Percentiles rank a stretch among this genome's conserved stretches.
These are phyloP conservation scores for Melanostoma scalare DNA, from an alignment of 2,888 invertebrate genomes.

Conservation along the genomic window DNA sequence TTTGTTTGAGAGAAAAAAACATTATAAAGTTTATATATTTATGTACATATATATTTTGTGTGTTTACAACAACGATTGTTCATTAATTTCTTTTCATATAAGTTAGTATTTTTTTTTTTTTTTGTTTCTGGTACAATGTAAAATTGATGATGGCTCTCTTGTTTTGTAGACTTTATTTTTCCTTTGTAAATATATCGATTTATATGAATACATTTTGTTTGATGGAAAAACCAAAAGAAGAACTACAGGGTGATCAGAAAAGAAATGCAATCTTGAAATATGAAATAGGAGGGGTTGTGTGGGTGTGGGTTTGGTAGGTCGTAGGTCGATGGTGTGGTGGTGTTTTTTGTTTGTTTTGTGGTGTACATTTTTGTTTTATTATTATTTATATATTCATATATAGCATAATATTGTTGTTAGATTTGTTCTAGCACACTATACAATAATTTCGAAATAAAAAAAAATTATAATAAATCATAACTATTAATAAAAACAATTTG, in stretches of 20 bases:
- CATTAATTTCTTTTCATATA: slow-evolving; percentile 64
- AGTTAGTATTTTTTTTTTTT: slow-evolving; percentile 65
- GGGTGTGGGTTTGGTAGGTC: slow-evolving; percentile 51
- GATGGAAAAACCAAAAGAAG: not conserved
- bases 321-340: slow-evolving; percentile 19
- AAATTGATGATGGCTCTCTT: slow-evolving; percentile 61
- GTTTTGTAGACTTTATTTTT: slow-evolving; percentile 55
- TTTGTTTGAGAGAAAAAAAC: slow-evolving; percentile 61
- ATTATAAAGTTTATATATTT: slow-evolving; percentile 42
- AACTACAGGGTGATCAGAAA: slow-evolving; percentile 14
- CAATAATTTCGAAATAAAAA: slow-evolving; percentile 43
- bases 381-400: slow-evolving; percentile 21
- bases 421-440: slow-evolving; percentile 52
- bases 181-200: slow-evolving; percentile 72
- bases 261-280: slow-evolving; percentile 21
- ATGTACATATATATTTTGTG: slow-evolving; percentile 55
- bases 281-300: slow-evolving; percentile 47
- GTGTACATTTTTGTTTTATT: slow-evolving; percentile 52
- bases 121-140: slow-evolving; percentile 70
- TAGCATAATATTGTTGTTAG: not conserved
- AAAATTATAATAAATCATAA: slow-evolving; percentile 33
- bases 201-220: slow-evolving; percentile 49
- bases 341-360: slow-evolving; percentile 50
- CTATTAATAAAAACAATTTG: slow-evolving; percentile 41
- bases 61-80: slow-evolving; percentile 70